These are phyloP conservation scores for Globia sparganii DNA, from an alignment of 2,888 invertebrate genomes.

Conservation along the genomic window DNA sequence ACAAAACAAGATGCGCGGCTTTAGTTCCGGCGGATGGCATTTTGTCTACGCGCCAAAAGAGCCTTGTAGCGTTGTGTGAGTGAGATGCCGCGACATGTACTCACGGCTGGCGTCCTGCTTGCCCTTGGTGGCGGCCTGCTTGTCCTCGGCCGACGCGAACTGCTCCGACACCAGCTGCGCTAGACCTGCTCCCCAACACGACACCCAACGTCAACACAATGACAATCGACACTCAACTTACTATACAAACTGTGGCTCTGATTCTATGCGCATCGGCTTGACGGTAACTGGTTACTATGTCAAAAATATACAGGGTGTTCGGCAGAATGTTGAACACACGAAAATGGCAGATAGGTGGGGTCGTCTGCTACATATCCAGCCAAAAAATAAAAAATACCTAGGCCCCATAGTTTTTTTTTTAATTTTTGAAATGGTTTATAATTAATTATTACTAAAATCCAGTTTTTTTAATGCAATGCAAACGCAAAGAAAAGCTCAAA, in stretches of 20 bases:
- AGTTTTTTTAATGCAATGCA: too few species aligned
- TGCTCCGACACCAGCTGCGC: constrained; percentile 87
- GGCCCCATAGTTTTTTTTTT: too few species aligned
- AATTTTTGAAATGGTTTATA: too few species aligned
- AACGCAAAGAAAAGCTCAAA: too few species aligned
- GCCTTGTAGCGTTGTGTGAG: background rate
- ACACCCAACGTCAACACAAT: constrained; percentile 36
- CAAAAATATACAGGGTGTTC: too few species aligned
- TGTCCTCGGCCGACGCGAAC: constrained; percentile 81
- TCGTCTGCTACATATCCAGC: too few species aligned
- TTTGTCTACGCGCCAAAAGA: background rate
- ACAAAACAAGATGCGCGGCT: background rate
- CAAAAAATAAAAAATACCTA: too few species aligned
- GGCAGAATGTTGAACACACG: too few species aligned
- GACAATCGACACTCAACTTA: constrained; percentile 33
- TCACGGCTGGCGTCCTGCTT: constrained; percentile 75
- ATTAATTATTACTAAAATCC: too few species aligned
- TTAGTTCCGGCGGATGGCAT: background rate
- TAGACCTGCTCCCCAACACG: constrained; percentile 76
- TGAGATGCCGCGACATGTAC: constrained; percentile 58
- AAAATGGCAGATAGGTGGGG: too few species aligned
- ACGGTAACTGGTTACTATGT: too few species aligned
- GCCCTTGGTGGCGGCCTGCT: constrained; percentile 70
- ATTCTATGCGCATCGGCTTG: background rate
- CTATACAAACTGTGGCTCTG: background rate